phyloP scores from a whole-genome alignment of 1,140 invertebrate species.

The Eulimnadia texana region DNA sequence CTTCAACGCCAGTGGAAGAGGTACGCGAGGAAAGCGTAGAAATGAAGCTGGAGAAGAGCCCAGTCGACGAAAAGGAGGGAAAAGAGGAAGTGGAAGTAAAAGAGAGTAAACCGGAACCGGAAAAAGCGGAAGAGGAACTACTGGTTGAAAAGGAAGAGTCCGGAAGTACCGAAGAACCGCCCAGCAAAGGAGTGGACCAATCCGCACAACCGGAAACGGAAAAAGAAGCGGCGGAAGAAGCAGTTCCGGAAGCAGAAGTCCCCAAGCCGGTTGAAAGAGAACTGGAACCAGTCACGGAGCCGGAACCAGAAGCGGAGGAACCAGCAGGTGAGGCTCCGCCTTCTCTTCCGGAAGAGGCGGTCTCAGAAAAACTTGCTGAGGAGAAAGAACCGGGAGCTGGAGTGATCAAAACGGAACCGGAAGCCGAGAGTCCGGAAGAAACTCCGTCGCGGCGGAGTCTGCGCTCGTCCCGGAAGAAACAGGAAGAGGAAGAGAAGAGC shows the following conservation, averaged over 20 bases:
- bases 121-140: slow-evolving; percentile 10
- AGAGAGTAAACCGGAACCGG: slow-evolving; percentile 17
- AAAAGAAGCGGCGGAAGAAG: no score
- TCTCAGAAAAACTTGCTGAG: slow-evolving; percentile 20
- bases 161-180: slow-evolving; percentile 12
- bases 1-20: not conserved
- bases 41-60: not conserved
- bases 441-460: not conserved
- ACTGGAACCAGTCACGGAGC: no score
- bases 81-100: slow-evolving; percentile 8
- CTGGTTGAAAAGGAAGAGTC: slow-evolving; percentile 16
- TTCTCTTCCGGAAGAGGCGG: slow-evolving; percentile 24
- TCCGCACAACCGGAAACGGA: slow-evolving; percentile 14
- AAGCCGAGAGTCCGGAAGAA: slow-evolving; percentile 8
- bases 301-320: slow-evolving; percentile 23
- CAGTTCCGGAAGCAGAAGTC: not conserved
- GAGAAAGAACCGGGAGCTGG: no score
- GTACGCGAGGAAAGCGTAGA: not conserved
- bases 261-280: not conserved
- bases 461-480: not conserved
- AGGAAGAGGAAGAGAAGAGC: not conserved
- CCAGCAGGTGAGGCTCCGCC: no score
- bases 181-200: not conserved
- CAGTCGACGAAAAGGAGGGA: not conserved
- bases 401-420: not conserved